Percentiles rank a stretch among this genome's conserved stretches.
These are phyloP conservation scores for Leiothrix lutea DNA, from an alignment of 2,113 vertebrate species.

Conservation along the genomic window DNA sequence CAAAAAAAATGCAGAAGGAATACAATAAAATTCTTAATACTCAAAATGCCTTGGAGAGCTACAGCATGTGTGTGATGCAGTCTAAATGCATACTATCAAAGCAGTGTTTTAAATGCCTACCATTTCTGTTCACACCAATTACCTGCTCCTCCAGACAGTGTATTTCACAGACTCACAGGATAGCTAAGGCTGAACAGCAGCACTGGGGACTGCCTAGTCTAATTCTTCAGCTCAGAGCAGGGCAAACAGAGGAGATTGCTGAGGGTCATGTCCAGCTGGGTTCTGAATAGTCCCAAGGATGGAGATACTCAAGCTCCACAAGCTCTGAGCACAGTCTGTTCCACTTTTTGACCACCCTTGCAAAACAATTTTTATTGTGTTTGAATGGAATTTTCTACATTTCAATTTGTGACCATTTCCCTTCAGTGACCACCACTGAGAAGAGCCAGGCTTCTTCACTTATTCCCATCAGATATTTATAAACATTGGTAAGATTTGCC, in stretches of 20 bases:
- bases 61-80: background rate
- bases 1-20: background rate
- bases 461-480: background rate
- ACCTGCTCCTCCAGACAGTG: background rate
- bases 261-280: background rate
- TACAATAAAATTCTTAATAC: conserved; percentile 8
- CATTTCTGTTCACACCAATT: background rate
- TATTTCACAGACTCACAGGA: background rate
- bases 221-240: background rate
- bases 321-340: background rate
- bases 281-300: background rate
- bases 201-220: background rate
- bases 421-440: background rate
- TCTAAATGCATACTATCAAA: background rate
- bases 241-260: background rate
- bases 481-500: background rate
- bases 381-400: background rate
- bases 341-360: background rate
- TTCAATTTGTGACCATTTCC: background rate
- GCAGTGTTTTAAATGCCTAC: background rate
- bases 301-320: background rate
- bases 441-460: background rate
- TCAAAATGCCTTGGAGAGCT: background rate
- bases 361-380: background rate
- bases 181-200: background rate